phyloP scores from a whole-genome alignment of 2,888 invertebrate genomes.

The Apotomis capreana region DNA sequence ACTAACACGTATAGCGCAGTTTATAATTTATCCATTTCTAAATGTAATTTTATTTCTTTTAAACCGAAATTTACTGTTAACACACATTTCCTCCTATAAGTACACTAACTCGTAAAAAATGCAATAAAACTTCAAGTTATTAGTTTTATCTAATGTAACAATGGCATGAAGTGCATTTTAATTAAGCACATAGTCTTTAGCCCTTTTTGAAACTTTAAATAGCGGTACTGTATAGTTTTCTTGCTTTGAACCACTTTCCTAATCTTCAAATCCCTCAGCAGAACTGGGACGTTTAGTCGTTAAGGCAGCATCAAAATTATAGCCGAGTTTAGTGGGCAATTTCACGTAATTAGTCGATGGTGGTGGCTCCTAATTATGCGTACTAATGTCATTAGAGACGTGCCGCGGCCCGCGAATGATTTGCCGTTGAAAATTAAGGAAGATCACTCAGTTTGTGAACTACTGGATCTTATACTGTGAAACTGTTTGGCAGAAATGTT shows the following conservation, averaged over 20 bases:
- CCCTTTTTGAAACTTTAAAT: neutral
- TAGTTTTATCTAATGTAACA: too few species aligned
- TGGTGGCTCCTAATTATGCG: constrained; percentile 78
- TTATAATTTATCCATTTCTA: too few species aligned
- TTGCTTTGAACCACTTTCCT: neutral
- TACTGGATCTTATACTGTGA: too few species aligned
- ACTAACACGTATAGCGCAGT: too few species aligned
- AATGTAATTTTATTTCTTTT: too few species aligned
- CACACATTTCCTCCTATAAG: too few species aligned
- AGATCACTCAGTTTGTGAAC: too few species aligned
- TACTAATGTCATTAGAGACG: constrained; percentile 77
- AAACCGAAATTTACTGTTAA: too few species aligned
- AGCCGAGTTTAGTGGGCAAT: constrained; percentile 79
- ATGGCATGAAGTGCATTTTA: too few species aligned
- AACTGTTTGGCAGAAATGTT: too few species aligned
- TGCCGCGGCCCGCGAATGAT: constrained; percentile 60
- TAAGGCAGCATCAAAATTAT: constrained; percentile 67
- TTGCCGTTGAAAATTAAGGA: constrained; percentile 7
- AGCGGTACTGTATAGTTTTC: neutral
- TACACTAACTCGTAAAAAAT: too few species aligned
- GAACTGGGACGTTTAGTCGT: constrained; percentile 28
- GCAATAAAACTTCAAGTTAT: too few species aligned
- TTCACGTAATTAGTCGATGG: constrained; percentile 80
- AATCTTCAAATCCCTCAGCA: constrained; percentile 20
- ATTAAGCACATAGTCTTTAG: neutral